phyloP scores from a whole-genome alignment of 2,888 invertebrate genomes.

The Leucania comma region DNA sequence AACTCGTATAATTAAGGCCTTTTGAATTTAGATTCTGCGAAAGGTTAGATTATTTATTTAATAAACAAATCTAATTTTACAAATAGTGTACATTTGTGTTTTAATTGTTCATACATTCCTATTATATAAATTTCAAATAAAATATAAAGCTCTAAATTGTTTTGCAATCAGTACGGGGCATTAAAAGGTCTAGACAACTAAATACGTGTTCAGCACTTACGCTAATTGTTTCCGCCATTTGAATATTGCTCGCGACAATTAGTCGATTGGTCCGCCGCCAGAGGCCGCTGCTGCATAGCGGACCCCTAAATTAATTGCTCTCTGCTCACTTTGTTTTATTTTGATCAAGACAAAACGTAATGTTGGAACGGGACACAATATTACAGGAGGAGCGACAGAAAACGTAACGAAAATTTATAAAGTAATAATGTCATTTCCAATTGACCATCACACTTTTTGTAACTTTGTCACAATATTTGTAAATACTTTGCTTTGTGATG shows the following conservation, averaged over 20 bases:
- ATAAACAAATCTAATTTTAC: neutral
- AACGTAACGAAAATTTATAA: no score
- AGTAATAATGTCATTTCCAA: no score
- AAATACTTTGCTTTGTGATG: no score
- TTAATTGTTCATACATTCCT: neutral
- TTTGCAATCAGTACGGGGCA: constrained; percentile 54
- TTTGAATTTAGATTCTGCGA: neutral
- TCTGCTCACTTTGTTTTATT: constrained; percentile 85
- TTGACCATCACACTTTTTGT: no score
- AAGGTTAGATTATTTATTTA: neutral
- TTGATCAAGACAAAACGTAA: constrained; percentile 73
- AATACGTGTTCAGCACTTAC: constrained; percentile 85
- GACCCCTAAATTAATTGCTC: constrained; percentile 88
- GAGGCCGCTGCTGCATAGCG: constrained; percentile 75
- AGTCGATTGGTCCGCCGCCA: constrained; percentile 87
- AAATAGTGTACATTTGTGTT: neutral
- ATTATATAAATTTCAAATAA: neutral
- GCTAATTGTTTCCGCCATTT: constrained; percentile 91
- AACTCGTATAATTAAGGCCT: no score
- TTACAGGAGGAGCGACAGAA: neutral
- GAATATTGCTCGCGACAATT: constrained; percentile 90
- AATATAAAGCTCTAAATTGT: constrained; percentile 23
- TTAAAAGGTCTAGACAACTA: constrained; percentile 68
- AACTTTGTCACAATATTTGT: no score
- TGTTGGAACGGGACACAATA: constrained; percentile 64